phyloP scores from a whole-genome alignment of 2,797 vertebrate genomes.

The Hemitrygon akajei region DNA sequence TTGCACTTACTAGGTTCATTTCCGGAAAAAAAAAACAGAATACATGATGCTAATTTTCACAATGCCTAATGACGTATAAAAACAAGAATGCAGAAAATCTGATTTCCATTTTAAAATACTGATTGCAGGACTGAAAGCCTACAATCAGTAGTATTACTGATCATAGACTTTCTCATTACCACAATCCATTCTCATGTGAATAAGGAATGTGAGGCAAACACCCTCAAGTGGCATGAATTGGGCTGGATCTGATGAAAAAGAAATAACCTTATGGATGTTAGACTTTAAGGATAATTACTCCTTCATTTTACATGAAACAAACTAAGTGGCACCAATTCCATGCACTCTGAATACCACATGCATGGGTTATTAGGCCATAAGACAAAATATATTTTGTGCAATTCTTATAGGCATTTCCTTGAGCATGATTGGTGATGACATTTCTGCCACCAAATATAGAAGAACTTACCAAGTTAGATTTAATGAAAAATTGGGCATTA shows the following conservation, averaged over 20 bases:
- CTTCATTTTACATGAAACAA: background rate
- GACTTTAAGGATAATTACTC: background rate
- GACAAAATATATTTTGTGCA: background rate
- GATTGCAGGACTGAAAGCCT: too few species aligned
- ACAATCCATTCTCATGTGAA: conserved; percentile 7
- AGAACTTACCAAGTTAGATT: background rate
- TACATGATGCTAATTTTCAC: background rate
- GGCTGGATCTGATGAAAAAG: background rate
- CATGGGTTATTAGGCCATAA: background rate
- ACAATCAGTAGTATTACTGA: background rate
- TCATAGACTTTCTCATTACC: background rate
- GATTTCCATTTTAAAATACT: background rate
- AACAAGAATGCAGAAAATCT: background rate
- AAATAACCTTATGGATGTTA: background rate
- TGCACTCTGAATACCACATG: background rate
- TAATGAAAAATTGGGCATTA: background rate
- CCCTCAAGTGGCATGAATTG: background rate
- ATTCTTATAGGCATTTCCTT: background rate
- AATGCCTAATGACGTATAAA: background rate
- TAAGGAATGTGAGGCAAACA: background rate
- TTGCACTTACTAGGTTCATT: background rate
- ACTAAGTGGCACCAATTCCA: background rate
- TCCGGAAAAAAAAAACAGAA: background rate
- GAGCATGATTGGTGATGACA: background rate
- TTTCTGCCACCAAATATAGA: background rate